These are phyloP conservation scores for Gyps fulvus DNA, from an alignment of 2,113 vertebrate species.

Conservation along the genomic window DNA sequence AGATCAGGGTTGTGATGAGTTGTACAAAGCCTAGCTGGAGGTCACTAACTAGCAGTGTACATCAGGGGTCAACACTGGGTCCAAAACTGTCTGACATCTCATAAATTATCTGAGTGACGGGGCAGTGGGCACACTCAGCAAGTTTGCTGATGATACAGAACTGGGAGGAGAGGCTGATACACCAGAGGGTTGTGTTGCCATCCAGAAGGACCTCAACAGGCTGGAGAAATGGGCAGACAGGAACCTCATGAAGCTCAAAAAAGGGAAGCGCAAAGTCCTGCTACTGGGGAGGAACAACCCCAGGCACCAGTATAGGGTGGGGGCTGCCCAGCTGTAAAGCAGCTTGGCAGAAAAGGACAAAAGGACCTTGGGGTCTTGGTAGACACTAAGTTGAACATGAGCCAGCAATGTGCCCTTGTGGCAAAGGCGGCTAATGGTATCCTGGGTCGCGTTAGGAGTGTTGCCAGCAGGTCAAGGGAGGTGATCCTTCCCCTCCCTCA, in stretches of 20 bases:
- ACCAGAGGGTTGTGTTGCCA: not conserved
- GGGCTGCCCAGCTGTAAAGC: not conserved
- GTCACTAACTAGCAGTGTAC: not conserved
- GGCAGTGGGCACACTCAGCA: not conserved
- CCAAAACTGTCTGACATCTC: not conserved
- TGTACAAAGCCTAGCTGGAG: not conserved
- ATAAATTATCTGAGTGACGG: not conserved
- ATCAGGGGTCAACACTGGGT: not conserved
- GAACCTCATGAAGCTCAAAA: not conserved
- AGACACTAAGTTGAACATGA: not conserved
- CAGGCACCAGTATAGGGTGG: not conserved
- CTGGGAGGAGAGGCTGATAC: not conserved
- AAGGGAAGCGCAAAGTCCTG: not conserved
- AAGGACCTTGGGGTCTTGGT: not conserved
- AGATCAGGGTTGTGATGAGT: not conserved
- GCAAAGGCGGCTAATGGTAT: not conserved
- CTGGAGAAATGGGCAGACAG: not conserved
- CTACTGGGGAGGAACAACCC: not conserved
- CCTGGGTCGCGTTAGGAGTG: not conserved
- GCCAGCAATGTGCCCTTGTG: not conserved
- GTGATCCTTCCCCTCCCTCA: not conserved
- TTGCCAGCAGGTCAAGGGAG: not conserved
- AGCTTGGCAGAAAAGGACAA: not conserved
- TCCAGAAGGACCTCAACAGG: not conserved
- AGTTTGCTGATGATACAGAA: not conserved